Conservation (phyloP, 1,140 invertebrate species). For the Pachyrhynchus sulphureomaculatus region DNA sequence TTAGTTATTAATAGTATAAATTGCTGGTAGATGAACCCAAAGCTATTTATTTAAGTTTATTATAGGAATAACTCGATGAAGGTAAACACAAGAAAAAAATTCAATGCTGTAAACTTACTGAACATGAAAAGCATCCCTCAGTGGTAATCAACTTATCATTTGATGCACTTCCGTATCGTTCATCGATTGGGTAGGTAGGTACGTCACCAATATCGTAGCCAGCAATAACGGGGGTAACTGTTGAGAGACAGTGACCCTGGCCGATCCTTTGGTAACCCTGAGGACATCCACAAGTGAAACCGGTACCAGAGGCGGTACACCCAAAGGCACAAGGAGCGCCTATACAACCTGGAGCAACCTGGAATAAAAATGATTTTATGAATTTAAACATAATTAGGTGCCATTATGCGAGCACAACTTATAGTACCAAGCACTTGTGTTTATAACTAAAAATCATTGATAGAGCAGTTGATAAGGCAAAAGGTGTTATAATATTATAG, state of each 20-base stretch:
- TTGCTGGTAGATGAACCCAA: too few relatives aligned
- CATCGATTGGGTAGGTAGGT: slow-evolving; percentile 65
- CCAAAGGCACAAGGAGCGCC: slow-evolving; percentile 77
- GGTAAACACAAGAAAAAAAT: too few relatives aligned
- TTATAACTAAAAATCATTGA: too few relatives aligned
- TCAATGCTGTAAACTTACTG: too few relatives aligned
- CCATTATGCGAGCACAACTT: too few relatives aligned
- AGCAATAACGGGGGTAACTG: slow-evolving; percentile 62
- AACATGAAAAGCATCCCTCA: slow-evolving; percentile 87
- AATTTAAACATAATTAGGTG: neutral
- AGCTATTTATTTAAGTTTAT: too few relatives aligned
- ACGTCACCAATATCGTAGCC: slow-evolving; percentile 67
- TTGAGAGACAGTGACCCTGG: slow-evolving; percentile 78
- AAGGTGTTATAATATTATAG: too few relatives aligned
- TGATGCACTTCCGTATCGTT: slow-evolving; percentile 48
- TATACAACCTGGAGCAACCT: slow-evolving; percentile 68
- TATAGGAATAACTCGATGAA: too few relatives aligned
- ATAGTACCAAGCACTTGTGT: too few relatives aligned
- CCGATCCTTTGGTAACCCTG: slow-evolving; percentile 67
- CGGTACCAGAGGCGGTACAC: slow-evolving; percentile 64
- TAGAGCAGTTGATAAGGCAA: too few relatives aligned
- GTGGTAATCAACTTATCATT: slow-evolving; percentile 77
- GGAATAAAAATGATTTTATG: slow-evolving; percentile 29
- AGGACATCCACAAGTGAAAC: slow-evolving; percentile 78
- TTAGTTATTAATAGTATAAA: too few relatives aligned